These are phyloP conservation scores for Propsilocerus akamusi DNA, from an alignment of 1,140 invertebrate species.

Conservation along the genomic window DNA sequence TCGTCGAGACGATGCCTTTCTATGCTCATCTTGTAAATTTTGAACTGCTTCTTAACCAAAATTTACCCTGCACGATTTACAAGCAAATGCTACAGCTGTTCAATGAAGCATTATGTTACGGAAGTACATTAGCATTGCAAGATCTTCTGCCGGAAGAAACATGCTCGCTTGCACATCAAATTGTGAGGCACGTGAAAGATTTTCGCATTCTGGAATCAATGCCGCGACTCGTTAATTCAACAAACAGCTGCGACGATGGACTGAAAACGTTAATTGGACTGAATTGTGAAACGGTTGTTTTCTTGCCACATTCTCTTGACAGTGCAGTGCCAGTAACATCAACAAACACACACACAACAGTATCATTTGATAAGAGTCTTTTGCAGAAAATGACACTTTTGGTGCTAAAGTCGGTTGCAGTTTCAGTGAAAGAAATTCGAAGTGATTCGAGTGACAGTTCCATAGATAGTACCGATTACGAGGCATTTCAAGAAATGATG, in stretches of 20 bases:
- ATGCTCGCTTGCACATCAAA: slow-evolving; percentile 59
- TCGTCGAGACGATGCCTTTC: slow-evolving; percentile 74
- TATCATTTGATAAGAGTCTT: slow-evolving; percentile 44
- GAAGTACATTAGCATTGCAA: slow-evolving; percentile 69
- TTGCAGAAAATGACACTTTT: slow-evolving; percentile 69
- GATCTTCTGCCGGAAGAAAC: slow-evolving; percentile 72
- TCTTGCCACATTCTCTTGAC: slow-evolving; percentile 5
- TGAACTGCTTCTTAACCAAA: slow-evolving; percentile 48
- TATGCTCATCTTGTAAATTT: slow-evolving; percentile 68
- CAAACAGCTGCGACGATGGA: slow-evolving; percentile 12
- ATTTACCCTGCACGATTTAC: slow-evolving; percentile 60
- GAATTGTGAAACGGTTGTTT: not conserved
- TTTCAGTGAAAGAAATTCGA: slow-evolving; percentile 74
- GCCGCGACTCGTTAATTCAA: slow-evolving; percentile 17
- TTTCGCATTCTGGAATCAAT: slow-evolving; percentile 50
- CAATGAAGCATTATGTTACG: slow-evolving; percentile 78
- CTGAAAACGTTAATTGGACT: slow-evolving; percentile 16
- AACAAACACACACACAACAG: slow-evolving; percentile 21
- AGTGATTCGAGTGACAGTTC: slow-evolving; percentile 68
- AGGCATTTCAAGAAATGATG: slow-evolving; percentile 75
- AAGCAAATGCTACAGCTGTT: slow-evolving; percentile 65
- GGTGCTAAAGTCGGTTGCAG: slow-evolving; percentile 72
- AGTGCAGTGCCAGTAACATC: slow-evolving; percentile 11
- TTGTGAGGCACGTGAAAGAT: slow-evolving; percentile 70
- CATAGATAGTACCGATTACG: slow-evolving; percentile 59